Evolutionary conservation across 1,140 invertebrate species (phyloP).

Genomic region (Dendroctonus valens): DNA sequence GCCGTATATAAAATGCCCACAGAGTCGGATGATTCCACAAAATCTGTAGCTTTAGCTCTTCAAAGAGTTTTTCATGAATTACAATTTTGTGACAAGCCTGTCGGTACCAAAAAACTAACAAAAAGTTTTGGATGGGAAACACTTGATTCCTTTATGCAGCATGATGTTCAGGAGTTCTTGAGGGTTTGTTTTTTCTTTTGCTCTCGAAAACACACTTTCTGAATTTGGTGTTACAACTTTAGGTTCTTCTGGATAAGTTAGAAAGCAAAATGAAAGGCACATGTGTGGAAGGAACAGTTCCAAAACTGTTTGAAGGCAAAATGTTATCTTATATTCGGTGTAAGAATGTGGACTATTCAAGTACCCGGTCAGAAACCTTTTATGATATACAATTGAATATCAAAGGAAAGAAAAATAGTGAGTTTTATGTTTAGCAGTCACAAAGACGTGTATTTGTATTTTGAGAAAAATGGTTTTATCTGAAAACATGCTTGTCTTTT

Average conservation of each 20-base stretch:
- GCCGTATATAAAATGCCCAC: slow-evolving; percentile 99
- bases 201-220: background rate
- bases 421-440: slow-evolving; percentile 51
- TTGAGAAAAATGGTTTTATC: background rate
- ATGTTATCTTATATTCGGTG: slow-evolving; percentile 99
- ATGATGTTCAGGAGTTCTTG: slow-evolving; percentile 95
- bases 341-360: slow-evolving; percentile 96
- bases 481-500: slow-evolving; percentile 1
- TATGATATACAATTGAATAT: slow-evolving; percentile 99
- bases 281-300: slow-evolving; percentile 96
- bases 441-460: background rate
- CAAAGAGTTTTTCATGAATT: slow-evolving; percentile 98
- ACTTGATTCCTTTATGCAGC: slow-evolving; percentile 99
- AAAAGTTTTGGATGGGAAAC: slow-evolving; percentile 99
- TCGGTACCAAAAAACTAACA: slow-evolving; percentile 98
- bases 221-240: slow-evolving; percentile 3
- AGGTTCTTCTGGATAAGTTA: slow-evolving; percentile 91
- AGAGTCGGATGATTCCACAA: slow-evolving; percentile 95
- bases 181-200: slow-evolving; percentile 56
- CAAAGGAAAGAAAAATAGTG: slow-evolving; percentile 97
- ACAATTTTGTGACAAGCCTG: slow-evolving; percentile 97
- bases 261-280: slow-evolving; percentile 99
- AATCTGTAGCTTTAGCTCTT: slow-evolving; percentile 94
- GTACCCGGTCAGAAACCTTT: slow-evolving; percentile 93
- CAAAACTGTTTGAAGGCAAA: slow-evolving; percentile 97